Evolutionary conservation across 2,888 invertebrate species (phyloP).

Genomic region (Idaea straminata): DNA sequence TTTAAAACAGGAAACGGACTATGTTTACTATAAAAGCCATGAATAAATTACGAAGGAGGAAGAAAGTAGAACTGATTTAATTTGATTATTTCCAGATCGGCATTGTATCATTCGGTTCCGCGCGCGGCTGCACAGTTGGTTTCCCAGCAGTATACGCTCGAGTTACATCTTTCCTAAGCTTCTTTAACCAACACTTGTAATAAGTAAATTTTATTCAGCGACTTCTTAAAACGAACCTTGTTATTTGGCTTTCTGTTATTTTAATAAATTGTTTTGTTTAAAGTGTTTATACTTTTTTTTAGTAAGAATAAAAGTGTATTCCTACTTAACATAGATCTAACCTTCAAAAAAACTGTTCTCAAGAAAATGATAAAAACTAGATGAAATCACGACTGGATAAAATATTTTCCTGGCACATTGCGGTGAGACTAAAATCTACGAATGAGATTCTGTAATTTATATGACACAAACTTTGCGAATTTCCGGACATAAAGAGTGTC

Average conservation of each 20-base stretch:
- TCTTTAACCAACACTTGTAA: slow-evolving; percentile 30
- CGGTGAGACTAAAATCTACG: too few species aligned
- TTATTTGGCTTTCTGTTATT: neutral
- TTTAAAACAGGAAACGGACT: too few species aligned
- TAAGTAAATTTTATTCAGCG: neutral
- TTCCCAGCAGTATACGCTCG: slow-evolving; percentile 40
- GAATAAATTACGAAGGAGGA: neutral
- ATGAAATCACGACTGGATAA: too few species aligned
- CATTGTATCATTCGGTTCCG: slow-evolving; percentile 42
- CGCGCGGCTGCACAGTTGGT: slow-evolving; percentile 31
- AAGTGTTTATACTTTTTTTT: too few species aligned
- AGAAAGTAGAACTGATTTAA: neutral
- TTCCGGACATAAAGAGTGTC: too few species aligned
- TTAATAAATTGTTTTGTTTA: neutral
- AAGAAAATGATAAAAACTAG: too few species aligned
- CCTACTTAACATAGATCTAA: too few species aligned
- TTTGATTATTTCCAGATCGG: slow-evolving; percentile 38
- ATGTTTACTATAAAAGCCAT: neutral
- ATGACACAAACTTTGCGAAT: too few species aligned
- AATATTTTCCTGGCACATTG: too few species aligned
- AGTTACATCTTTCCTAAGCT: slow-evolving; percentile 36
- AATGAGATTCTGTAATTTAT: too few species aligned
- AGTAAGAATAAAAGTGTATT: too few species aligned
- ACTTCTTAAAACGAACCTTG: neutral
- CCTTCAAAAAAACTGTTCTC: too few species aligned